Base-by-base conservation (phyloP, 1,140 invertebrate species). In the Hylaeus volcanicus region DNA sequence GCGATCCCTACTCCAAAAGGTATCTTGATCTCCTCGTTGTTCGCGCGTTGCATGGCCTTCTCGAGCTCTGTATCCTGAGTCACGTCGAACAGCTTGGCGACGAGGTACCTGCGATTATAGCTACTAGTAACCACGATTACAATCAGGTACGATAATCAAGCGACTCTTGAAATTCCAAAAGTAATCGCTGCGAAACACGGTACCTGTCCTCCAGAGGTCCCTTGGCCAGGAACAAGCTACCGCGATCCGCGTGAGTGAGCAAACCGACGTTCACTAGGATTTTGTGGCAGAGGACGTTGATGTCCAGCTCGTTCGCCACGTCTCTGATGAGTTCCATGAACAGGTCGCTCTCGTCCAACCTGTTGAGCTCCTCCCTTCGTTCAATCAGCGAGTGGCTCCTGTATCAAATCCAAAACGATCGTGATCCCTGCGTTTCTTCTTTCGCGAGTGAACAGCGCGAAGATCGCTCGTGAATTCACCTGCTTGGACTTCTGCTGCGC, bases 241-340 rank as follows among this genome's bases (percentile, higher is more conserved):
- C 97, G 37, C 98, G 93, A 92, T 98, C 98, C 1, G 97, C 97
- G 81, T 96, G 95, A 4, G 97, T 98, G 63, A 99, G 94, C 73
- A 98, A 93, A 61, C 97, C 96, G 2, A 98, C 97, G 93, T 98
- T 99, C 26, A 97, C 97, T 43, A 98, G 94, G 85, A 98, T 98
- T 94, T 99, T 99, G 93, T 98, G 97, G 90, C 98, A 99, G 5
- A 99, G 95, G 12, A 97, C 96, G 92, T 98, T 97, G 88, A 99
- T 98, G 90, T 99, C 97, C 89, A 98, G 91, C 92, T 99, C 98
- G 91, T 98, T 98, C 79, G 97, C 97, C 66, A 99, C 97, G 91
- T 99, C 98, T 64, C 97, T 95, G 87, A 98, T 98, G 74, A 98
- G 94, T 93, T 98, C 97, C 97, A 98, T 98, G 90, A 98, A 98